A percentile compares a stretch with the other conserved stretches of the same genome.
Conservation (phyloP, 2,113 vertebrate genomes). For the Ornithorhynchus anatinus region DNA sequence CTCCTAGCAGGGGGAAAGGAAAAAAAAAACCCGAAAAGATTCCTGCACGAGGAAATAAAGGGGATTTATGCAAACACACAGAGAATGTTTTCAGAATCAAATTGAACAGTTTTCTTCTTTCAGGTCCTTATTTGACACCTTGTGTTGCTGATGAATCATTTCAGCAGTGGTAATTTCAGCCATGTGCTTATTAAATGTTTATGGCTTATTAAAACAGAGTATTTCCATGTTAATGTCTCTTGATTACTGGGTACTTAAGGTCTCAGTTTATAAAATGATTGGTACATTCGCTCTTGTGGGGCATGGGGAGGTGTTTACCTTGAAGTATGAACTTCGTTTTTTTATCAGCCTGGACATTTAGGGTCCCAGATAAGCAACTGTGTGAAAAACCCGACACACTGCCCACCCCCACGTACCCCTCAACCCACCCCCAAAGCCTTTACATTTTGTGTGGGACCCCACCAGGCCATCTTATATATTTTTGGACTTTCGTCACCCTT, state of each 20-base stretch:
- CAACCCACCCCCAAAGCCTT: constrained; percentile 40
- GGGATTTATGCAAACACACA: constrained; percentile 69
- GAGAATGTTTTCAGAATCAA: constrained; percentile 61
- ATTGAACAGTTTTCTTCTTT: constrained; percentile 51
- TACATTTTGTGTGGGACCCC: constrained; percentile 52
- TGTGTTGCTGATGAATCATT: constrained; percentile 52
- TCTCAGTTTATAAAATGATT: constrained; percentile 59
- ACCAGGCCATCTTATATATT: constrained; percentile 42
- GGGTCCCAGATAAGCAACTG: constrained; percentile 50
- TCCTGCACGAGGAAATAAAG: constrained; percentile 72
- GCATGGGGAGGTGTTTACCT: constrained; percentile 61
- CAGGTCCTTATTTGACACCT: constrained; percentile 45
- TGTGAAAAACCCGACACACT: constrained; percentile 54
- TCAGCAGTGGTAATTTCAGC: constrained; percentile 38
- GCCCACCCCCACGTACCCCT: too few species aligned
- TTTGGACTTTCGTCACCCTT: constrained; percentile 48
- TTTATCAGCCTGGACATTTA: constrained; percentile 42
- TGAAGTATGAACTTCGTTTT: not conserved
- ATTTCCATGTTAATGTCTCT: constrained; percentile 65
- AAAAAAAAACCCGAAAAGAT: constrained; percentile 50
- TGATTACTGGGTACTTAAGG: constrained; percentile 46
- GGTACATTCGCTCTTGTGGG: constrained; percentile 34
- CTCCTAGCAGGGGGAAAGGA: constrained; percentile 57
- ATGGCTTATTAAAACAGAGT: constrained; percentile 55
- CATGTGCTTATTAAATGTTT: constrained; percentile 59